Base-by-base conservation (phyloP, 2,113 vertebrate species). In the Pungitius pungitius region DNA sequence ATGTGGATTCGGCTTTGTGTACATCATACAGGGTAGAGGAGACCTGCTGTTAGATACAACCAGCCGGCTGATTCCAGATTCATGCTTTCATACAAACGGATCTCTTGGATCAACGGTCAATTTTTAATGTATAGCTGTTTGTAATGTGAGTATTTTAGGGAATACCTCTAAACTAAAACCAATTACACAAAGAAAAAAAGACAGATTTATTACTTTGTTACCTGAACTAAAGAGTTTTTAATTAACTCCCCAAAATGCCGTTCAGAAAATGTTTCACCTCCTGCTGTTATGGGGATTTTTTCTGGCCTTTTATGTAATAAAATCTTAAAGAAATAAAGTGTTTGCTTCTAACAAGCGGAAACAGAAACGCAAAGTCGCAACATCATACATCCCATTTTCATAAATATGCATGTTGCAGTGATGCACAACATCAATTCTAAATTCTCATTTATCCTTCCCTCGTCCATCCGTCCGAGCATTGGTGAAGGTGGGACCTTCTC, bases 191-290 rank as follows among this genome's bases (percentile, higher is more conserved):
- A 22, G 39, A 40, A 15, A 8, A 39, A 10, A 24, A 62, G 20
- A 67, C 18, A 64, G 14, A 57, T 45, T 4, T n/a, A 79, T 79
- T n/a, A 6, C 49, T 55, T 42, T 45, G 27, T 22, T 26, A 30
- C 18, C 47, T 11, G 47, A 49, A 51, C 11, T 12, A 51, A 51
- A 51, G 18, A 9, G 18, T 43, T 43, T 4, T 43, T 43, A 14
- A 43, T 15, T 11, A 14, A 4, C 42, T 14, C 3, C 42, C 3
- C 9, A 39, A 47, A 27, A 63, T n/a, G 2, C 20, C 4, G 33
- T 33, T 33, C 17, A 35, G 30, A 4, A 52, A 26, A 54, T 42
- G 24, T 68, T 68, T 67, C 1, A 18, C 22, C n/a, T 24, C 11
- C 6, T 22, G n/a, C 49, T 22, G 10, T 51, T 24, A 13, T 8